Evolutionary conservation across 2,888 invertebrate genomes (phyloP), one percentile per base, ranked within the genome.

Genomic region (Tiliacea aurago): DNA sequence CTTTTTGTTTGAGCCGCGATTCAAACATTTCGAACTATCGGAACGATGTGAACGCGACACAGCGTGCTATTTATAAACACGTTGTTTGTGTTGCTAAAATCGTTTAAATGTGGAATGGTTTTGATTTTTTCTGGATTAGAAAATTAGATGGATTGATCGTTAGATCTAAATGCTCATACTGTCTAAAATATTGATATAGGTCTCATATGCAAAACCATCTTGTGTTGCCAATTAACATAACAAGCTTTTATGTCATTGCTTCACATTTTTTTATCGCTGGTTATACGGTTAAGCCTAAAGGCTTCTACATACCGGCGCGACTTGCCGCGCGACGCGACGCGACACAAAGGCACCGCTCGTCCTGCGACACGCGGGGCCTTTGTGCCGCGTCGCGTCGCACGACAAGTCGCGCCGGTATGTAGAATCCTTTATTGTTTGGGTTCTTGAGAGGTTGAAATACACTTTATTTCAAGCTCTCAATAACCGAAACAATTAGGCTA

Each of bases 1-100:
- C 58, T 73, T 80, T 83, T 71, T 70, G 58, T 83, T 76, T 62
- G 28, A 51, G 56, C 9, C 18, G n/a, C 56, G 49, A 66, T 73
- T 76, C 15, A 15, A 55, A 65, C 23, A n/a, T 66, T 76, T 62
- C 56, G 55, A 68, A 76, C 49, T 56, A 65, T 47, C 62, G 37
- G 4, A 73, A 63, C 70, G 58, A 82, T 66, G 76, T 69, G 62
- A 63, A 59, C 37, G 61, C 47, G 47, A 49, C 2, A n/a, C n/a
- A 51, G 4, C 51, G 45, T 62, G 58, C 41, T 55, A 72, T 73
- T 76, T 43, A 62, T 61, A 56, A 70, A 73, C 49, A 55, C 33
- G 23, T 65, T 51, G 0, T 37, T 41, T 55, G 28, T 59, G 51
- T 53, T 55, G 15, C n/a, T 18, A 58, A 51, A 67, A n/a, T 13